phyloP scores from a whole-genome alignment of 2,113 vertebrate genomes.

The Phrynosoma platyrhinos region DNA sequence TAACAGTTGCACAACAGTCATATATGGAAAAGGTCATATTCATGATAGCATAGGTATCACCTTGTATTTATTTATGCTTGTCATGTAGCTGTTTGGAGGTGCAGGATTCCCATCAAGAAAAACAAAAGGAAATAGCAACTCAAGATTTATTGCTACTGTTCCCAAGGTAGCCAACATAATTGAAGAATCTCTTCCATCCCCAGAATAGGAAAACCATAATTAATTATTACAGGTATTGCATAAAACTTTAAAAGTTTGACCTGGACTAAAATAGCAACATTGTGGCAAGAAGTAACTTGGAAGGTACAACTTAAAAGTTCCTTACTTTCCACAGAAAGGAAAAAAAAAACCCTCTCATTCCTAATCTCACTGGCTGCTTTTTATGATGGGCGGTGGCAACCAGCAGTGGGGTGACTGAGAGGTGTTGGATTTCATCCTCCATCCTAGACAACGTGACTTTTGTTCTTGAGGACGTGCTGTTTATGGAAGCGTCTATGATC shows the following conservation, averaged over 20 bases:
- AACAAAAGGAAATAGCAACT: not conserved
- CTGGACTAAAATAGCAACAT: not conserved
- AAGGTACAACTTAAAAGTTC: not conserved
- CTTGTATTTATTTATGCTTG: not conserved
- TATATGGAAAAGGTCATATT: not conserved
- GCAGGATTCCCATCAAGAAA: not conserved
- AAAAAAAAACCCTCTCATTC: not conserved
- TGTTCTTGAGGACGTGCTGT: constrained; percentile 20
- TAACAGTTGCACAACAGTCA: not conserved
- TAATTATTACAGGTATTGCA: not conserved
- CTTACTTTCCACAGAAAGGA: not conserved
- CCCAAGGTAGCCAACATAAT: not conserved
- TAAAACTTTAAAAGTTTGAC: not conserved
- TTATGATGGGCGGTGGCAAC: constrained; percentile 2
- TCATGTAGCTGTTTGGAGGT: not conserved
- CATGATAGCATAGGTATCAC: not conserved
- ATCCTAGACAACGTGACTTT: constrained; percentile 6
- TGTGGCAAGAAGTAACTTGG: not conserved
- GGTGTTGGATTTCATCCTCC: not conserved
- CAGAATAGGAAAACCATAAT: not conserved
- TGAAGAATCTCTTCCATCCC: not conserved
- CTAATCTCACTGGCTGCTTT: not conserved
- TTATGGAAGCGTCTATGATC: constrained; percentile 8
- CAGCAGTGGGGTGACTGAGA: not conserved
- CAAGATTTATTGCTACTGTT: not conserved